A percentile compares a stretch with the other conserved stretches of the same genome.
phyloP scores from a whole-genome alignment of 2,888 invertebrate species.

The Aplocera efformata region DNA sequence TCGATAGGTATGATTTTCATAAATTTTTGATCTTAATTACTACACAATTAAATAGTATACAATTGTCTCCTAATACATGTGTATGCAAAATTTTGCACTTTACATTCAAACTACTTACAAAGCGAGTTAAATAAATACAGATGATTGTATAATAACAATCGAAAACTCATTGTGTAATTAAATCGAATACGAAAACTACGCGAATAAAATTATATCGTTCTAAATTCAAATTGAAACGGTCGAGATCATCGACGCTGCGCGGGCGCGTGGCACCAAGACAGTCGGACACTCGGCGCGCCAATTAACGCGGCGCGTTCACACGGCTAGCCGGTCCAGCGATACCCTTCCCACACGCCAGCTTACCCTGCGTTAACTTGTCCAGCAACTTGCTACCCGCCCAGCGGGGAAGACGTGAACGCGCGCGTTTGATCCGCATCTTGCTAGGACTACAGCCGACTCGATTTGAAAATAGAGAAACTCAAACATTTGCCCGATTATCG shows the following conservation, averaged over 20 bases:
- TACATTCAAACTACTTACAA: too few relatives aligned
- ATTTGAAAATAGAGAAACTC: conserved; percentile 79
- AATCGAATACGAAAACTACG: conserved; percentile 8
- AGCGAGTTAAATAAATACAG: too few relatives aligned
- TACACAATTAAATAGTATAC: too few relatives aligned
- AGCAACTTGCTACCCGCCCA: conserved; percentile 27
- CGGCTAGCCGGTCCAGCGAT: conserved; percentile 45
- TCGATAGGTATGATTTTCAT: too few relatives aligned
- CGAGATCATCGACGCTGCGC: conserved; percentile 39
- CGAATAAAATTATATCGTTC: conserved; percentile 46
- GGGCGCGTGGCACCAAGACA: conserved; percentile 70
- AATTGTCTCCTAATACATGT: too few relatives aligned
- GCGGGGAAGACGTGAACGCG: conserved; percentile 47
- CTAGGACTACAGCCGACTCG: conserved; percentile 50
- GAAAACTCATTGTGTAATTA: too few relatives aligned
- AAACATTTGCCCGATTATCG: conserved; percentile 75
- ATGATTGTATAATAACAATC: too few relatives aligned
- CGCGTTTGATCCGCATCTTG: conserved; percentile 40
- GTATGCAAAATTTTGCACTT: too few relatives aligned
- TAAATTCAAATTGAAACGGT: conserved; percentile 57
- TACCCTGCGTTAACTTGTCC: conserved; percentile 45
- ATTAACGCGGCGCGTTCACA: conserved; percentile 74
- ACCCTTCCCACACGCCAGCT: conserved; percentile 49
- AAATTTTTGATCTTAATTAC: too few relatives aligned
- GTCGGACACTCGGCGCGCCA: conserved; percentile 68